Percentiles rank a stretch among this genome's conserved stretches.
phyloP scores from a whole-genome alignment of 2,888 invertebrate genomes.

The Lagria hirta region DNA sequence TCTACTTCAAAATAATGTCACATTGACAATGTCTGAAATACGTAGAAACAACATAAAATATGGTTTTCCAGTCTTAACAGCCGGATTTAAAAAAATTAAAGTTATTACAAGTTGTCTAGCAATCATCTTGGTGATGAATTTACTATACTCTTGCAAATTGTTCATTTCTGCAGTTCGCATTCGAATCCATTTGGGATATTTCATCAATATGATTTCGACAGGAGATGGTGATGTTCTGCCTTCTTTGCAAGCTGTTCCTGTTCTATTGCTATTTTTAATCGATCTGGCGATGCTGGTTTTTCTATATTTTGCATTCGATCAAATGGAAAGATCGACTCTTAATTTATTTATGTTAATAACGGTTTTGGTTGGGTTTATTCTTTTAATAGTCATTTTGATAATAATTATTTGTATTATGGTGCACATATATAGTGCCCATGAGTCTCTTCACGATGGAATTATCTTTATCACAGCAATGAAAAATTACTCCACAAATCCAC shows the following conservation, averaged over 20 bases:
- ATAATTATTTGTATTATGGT: conserved; percentile 39
- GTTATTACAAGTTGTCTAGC: conserved; percentile 33
- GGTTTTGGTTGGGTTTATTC: conserved; percentile 30
- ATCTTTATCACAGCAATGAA: conserved; percentile 62
- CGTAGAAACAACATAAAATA: too few species aligned
- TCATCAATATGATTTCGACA: conserved; percentile 48
- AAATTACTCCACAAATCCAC: conserved; percentile 58
- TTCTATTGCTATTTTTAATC: conserved; percentile 39
- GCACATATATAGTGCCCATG: conserved; percentile 42
- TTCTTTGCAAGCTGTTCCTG: conserved; percentile 34
- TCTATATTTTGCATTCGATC: conserved; percentile 38
- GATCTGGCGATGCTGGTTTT: conserved; percentile 37
- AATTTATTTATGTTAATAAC: conserved; percentile 40
- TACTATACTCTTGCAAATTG: conserved; percentile 39
- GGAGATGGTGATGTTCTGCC: conserved; percentile 47
- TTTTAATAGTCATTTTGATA: conserved; percentile 34
- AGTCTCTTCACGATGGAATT: conserved; percentile 56
- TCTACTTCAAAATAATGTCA: conserved; percentile 3
- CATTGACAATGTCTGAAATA: conserved; percentile 10
- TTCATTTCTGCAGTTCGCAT: conserved; percentile 41
- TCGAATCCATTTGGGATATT: conserved; percentile 43
- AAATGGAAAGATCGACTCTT: conserved; percentile 27
- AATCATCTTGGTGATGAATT: conserved; percentile 30
- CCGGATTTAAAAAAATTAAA: conserved; percentile 27
- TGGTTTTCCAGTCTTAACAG: conserved; percentile 5